These are phyloP conservation scores for Saiga tatarica DNA, from an alignment of 2,113 vertebrate species.

Conservation along the genomic window DNA sequence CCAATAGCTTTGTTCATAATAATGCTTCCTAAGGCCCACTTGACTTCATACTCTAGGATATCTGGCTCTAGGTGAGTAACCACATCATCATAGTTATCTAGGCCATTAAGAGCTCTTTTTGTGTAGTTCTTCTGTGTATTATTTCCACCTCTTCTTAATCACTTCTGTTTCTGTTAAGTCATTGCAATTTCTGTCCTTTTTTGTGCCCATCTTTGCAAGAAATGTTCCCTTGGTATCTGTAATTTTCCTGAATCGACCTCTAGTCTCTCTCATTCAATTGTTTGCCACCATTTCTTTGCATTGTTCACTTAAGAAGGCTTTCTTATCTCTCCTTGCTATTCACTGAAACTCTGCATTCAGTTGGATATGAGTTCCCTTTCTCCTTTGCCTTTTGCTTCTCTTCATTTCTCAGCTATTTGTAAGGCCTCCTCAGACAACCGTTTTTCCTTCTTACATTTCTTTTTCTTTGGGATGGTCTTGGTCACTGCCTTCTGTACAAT, in stretches of 20 bases:
- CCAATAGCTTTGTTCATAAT: neutral
- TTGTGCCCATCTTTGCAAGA: neutral
- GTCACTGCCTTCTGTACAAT: neutral
- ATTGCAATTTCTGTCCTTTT: neutral
- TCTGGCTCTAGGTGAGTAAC: neutral
- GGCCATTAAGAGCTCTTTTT: neutral
- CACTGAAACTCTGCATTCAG: neutral
- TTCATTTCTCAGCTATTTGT: neutral
- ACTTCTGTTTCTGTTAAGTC: neutral
- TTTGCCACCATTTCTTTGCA: neutral
- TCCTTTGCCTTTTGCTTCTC: neutral
- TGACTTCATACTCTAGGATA: neutral
- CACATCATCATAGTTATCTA: neutral
- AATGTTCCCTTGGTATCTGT: neutral
- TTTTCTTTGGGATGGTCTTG: neutral
- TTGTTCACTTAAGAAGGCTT: neutral
- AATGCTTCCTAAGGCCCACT: neutral
- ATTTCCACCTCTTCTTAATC: neutral
- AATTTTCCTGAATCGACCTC: neutral
- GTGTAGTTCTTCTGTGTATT: neutral
- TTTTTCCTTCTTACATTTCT: neutral
- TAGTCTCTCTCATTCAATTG: neutral
- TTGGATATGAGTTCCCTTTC: neutral
- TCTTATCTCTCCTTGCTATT: neutral
- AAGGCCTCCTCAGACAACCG: neutral